A percentile compares a stretch with the other conserved stretches of the same genome.
These are phyloP conservation scores for Ivindomyrus marchei DNA, from an alignment of 2,113 vertebrate species.

Conservation along the genomic window DNA sequence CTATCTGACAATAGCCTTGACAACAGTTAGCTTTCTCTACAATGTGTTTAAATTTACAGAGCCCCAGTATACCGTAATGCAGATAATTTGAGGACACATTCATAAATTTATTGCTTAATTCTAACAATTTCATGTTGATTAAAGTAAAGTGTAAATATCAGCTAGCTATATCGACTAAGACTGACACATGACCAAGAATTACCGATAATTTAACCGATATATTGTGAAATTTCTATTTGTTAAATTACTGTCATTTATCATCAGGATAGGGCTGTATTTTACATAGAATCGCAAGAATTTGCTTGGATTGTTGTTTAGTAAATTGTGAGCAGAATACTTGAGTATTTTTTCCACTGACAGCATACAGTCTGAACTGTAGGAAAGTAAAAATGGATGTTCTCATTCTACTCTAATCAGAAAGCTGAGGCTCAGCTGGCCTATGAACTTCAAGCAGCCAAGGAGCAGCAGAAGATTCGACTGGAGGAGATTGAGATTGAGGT, in stretches of 20 bases:
- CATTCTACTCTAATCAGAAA: slow-evolving; percentile 57
- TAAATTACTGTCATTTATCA: background rate
- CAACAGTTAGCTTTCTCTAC: background rate
- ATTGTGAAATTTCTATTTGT: background rate
- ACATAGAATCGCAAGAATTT: background rate
- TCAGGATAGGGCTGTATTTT: background rate
- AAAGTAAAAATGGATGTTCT: background rate
- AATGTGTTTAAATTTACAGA: background rate
- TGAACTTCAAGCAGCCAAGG: slow-evolving; percentile 84
- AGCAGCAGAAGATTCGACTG: slow-evolving; percentile 92
- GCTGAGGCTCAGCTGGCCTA: slow-evolving; percentile 89
- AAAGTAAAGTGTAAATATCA: background rate
- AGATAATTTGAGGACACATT: background rate
- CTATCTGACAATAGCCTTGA: background rate
- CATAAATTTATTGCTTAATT: background rate
- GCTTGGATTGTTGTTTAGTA: background rate
- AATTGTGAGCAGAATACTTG: background rate
- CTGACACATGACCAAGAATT: background rate
- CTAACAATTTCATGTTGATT: background rate
- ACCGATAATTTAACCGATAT: background rate
- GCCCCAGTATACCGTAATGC: no score
- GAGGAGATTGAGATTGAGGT: slow-evolving; percentile 91
- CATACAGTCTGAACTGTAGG: background rate
- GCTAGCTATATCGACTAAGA: background rate
- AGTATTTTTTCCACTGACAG: background rate